phyloP scores from a whole-genome alignment of 2,888 invertebrate genomes.

The Gryllus longicercus region DNA sequence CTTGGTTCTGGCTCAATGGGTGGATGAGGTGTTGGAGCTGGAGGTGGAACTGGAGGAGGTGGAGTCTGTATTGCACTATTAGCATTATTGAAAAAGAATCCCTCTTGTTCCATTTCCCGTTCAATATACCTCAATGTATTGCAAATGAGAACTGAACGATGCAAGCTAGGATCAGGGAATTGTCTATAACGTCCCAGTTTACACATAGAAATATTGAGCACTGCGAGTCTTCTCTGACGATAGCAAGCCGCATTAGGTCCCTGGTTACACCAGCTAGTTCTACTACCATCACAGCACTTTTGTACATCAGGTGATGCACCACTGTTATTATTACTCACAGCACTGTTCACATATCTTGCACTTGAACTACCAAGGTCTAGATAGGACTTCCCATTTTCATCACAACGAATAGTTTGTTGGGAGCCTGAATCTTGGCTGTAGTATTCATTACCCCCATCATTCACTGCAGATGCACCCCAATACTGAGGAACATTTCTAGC shows the following conservation, averaged over 20 bases:
- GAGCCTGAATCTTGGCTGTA: conserved; percentile 47
- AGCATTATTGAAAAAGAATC: conserved; percentile 43
- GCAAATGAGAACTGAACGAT: conserved; percentile 88
- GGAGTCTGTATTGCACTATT: conserved; percentile 45
- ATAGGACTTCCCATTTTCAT: conserved; percentile 87
- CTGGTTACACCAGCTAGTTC: conserved; percentile 68
- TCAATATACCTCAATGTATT: conserved; percentile 87
- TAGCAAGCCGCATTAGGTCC: conserved; percentile 66
- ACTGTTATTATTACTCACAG: conserved; percentile 23
- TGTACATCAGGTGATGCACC: conserved; percentile 45
- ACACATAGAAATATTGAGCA: conserved; percentile 87
- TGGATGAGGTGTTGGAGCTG: conserved; percentile 49
- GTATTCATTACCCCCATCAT: conserved; percentile 39
- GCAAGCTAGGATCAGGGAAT: conserved; percentile 82
- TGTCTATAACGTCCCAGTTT: conserved; percentile 84
- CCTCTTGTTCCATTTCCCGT: conserved; percentile 73
- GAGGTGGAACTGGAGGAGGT: conserved; percentile 49
- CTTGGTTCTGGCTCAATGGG: conserved; percentile 42
- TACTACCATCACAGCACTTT: conserved; percentile 71
- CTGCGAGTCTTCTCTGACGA: conserved; percentile 79
- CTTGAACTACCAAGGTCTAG: conserved; percentile 69
- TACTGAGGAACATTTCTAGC: conserved; percentile 46
- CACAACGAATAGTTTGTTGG: conserved; percentile 79
- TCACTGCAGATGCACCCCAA: conserved; percentile 32
- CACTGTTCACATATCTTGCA: conserved; percentile 44